A percentile compares a stretch with the other conserved stretches of the same genome.
Evolutionary conservation across 1,140 invertebrate species (phyloP).

Genomic region (Rhyzopertha dominica): DNA sequence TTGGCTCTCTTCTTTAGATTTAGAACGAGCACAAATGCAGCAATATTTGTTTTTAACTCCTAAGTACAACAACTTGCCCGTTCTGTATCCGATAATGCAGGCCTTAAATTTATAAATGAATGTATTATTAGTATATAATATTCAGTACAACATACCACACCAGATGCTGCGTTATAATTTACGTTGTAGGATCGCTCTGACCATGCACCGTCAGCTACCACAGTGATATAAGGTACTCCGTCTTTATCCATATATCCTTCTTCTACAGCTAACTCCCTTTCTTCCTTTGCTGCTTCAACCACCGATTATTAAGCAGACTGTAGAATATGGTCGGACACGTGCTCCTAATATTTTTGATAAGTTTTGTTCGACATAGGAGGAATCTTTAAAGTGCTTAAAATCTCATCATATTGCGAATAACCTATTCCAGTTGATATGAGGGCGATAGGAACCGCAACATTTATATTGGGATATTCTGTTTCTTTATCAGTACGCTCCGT

Average conservation of each 20-base stretch:
- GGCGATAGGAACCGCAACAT: not conserved
- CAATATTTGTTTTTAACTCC: constrained; percentile 44
- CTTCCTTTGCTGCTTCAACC: constrained; percentile 29
- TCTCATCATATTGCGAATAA: not conserved
- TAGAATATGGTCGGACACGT: constrained; percentile 13
- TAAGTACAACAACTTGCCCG: constrained; percentile 17
- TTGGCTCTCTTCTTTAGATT: constrained; percentile 7
- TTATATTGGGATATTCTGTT: constrained; percentile 2
- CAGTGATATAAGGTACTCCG: constrained; percentile 12
- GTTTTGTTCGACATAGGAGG: constrained; percentile 1
- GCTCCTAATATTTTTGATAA: not conserved
- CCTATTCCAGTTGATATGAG: constrained; percentile 7
- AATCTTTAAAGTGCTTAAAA: constrained; percentile 4
- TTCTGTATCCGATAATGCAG: constrained; percentile 17
- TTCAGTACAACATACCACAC: constrained; percentile 28
- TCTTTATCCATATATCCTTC: constrained; percentile 31
- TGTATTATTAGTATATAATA: too few relatives aligned
- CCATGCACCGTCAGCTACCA: constrained; percentile 18
- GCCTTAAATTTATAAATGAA: too few relatives aligned
- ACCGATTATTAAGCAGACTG: constrained; percentile 29
- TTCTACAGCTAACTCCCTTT: constrained; percentile 30
- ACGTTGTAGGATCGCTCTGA: constrained; percentile 18
- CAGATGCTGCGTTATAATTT: constrained; percentile 38
- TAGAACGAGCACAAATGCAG: constrained; percentile 24
- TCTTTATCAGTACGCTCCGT: not conserved